Base-by-base conservation (phyloP, 2,113 vertebrate genomes). In the Carassius auratus region DNA sequence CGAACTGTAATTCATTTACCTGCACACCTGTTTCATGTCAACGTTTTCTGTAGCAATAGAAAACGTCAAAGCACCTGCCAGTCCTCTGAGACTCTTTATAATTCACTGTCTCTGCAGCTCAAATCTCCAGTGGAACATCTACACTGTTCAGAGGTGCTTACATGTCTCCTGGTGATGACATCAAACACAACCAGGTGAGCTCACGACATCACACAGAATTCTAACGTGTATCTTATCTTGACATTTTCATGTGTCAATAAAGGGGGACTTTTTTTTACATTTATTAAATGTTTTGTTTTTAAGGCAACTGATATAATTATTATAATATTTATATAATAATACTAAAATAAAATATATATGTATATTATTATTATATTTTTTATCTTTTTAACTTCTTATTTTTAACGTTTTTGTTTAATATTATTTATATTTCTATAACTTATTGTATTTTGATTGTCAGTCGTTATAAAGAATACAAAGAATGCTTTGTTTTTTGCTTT, bases 71-170 rank as follows among this genome's bases (percentile, higher is more conserved):
- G 8, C 15, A 36, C 19, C 21, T 69, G 2, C 76, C 50, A 36
- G 71, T 66, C 66, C 14, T 17, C 15, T 68, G 23, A 59, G 71
- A 48, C 55, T 55, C 33, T 26, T 59, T 57, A 52, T 42, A 48
- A 81, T 76, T 19, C 36, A n/a, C 15, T 55, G 62, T 89, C 77
- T 86, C 81, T 88, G 55, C 88, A 99, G 98, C 95, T 94, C 97
- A 97, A 87, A 97, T 96, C 91, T 89, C 94, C 1, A 94, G 96
- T 91, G 97, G 97, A 87, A 97, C 97, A 89, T 97, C 97, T 84
- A 98, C 97, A 80, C 94, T 99, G 91, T 98, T 96, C 92, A 96
- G 98, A 93, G 98, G 98, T 93, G 97, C 98, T 0, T 99, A 99
- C 38, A 97, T 97, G 92, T 97, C 97, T 0, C 97, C 98, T 45